Base-by-base conservation (phyloP, 2,113 vertebrate genomes). In the Lethenteron camtschaticum region DNA sequence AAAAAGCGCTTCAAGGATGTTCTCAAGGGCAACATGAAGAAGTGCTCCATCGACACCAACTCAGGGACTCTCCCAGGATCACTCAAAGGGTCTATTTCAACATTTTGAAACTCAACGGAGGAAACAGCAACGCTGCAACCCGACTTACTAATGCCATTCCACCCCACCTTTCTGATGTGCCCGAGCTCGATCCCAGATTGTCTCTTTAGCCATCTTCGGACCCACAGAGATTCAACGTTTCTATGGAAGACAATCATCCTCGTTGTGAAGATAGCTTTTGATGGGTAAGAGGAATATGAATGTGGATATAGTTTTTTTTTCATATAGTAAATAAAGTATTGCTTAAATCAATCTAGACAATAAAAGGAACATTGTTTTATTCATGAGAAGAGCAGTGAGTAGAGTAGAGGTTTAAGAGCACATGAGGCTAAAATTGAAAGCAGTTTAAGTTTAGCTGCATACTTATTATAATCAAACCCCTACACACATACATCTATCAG, bases 221-320 rank as follows among this genome's bases (percentile, higher is more conserved):
- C 3, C 59, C 59, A 63, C 16, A 63, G 59, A 63, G n/a, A n/a
- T n/a, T n/a, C 24, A 24, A 24, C 24, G 16, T 63, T 16, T 13
- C 59, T 16, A 63, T 63, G 59, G 59, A 63, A 63, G 59, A 63
- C 16, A 13, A 63, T 63, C 59, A 63, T 63, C 59, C 59, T 63
- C 24, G 24, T 24, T 24, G 24, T 24, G 24, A 24, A 24, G 24
- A 24, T 24, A 24, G 24, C 24, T 24, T 24, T 24, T 24, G 24
- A 24, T 24, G 24, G 24, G 24, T 24, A 24, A 24, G 24, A 24
- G 24, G 24, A 3, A 24, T 24, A 24, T 24, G 24, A 24, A 24
- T 24, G 24, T 63, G 59, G 16, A 63, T 16, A 13, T 3, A 63
- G 59, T 13, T 3, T 63, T 63, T 13, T 16, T 16, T 13, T 13